Conservation (phyloP, 1,140 invertebrate species). For the Daktulosphaira vitifoliae region DNA sequence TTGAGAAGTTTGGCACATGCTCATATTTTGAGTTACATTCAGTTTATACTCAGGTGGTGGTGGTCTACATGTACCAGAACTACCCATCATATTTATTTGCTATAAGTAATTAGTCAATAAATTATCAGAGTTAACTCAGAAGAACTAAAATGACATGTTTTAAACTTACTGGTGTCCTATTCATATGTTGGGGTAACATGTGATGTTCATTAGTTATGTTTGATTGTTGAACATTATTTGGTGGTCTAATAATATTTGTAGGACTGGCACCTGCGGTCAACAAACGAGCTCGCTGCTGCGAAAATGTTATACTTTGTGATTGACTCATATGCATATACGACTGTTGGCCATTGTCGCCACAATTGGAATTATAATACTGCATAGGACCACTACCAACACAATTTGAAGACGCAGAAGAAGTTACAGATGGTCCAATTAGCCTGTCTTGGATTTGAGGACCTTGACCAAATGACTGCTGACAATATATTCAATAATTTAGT, state of each 20-base stretch:
- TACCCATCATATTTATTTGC: slow-evolving; percentile 24
- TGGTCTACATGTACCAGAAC: slow-evolving; percentile 4
- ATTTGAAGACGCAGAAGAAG: slow-evolving; percentile 1
- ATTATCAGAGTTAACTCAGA: too few relatives aligned
- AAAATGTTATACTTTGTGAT: slow-evolving; percentile 21
- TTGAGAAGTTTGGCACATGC: slow-evolving; percentile 21
- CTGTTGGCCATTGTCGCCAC: background rate
- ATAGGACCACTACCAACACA: background rate
- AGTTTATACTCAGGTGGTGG: slow-evolving; percentile 25
- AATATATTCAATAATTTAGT: too few relatives aligned
- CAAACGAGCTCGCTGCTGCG: slow-evolving; percentile 13
- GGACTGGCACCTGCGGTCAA: slow-evolving; percentile 19
- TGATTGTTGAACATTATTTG: background rate
- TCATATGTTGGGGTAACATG: slow-evolving; percentile 25
- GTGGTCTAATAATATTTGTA: background rate
- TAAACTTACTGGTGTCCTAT: slow-evolving; percentile 12
- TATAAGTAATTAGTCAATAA: too few relatives aligned
- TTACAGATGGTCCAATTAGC: background rate
- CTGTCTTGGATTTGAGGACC: slow-evolving; percentile 5
- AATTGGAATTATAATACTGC: slow-evolving; percentile 18
- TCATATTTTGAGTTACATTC: slow-evolving; percentile 19
- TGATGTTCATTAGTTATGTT: slow-evolving; percentile 10
- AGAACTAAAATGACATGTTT: too few relatives aligned
- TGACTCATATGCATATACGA: slow-evolving; percentile 21
- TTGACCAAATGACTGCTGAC: slow-evolving; percentile 13